Base-by-base conservation (phyloP, 2,888 invertebrate species). In the Diplazon laetatorius region DNA sequence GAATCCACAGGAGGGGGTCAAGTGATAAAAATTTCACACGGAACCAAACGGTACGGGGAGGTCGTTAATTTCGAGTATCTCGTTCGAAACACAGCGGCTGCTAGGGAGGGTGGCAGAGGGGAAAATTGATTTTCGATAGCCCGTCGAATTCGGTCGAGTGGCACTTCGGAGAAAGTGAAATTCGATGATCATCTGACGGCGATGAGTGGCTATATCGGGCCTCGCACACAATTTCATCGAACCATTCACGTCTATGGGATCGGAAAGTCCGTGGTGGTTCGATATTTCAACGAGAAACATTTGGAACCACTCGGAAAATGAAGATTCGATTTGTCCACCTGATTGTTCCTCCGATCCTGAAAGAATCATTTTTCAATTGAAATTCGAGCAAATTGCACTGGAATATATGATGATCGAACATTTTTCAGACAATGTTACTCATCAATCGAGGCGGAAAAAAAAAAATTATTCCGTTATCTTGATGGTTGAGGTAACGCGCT, bases 21-120 rank as follows among this genome's bases (percentile, higher is more conserved):
- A 35, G 60, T 63, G 37, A 48, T 50, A 50, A 63, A 63, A 48
- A 70, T 70, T 63, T 76, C 48, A 70, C 76, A 70, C 62, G 70
- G 55, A 55, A 63, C 62, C 60, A 55, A 55, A 63, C 76, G 55
- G 1, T 55, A 55, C 18, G 25, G 14, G 14, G 39, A 57, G 57
- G 25, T 76, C 76, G 62, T 70, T 76, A 63, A 60, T 70, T 60
- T 50, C 22, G 22, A 18, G 39, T 42, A 16, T 68, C 25, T 44
- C 8, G 25, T 42, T 22, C 39, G 25, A 10, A 25, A 42, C 14
- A 30, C n/a, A 35, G 2, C 5, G 9, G 22, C 16, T 1, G 37
- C 35, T 60, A 25, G 4, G 16, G n/a, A 14, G 22, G 30, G 14
- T 50, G 42, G 16, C 55, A 30, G 42, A 55, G 55, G 5, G n/a